Evolutionary conservation across 2,888 invertebrate genomes (phyloP), one percentile per base, ranked within the genome.

Genomic region (Agriopis aurantiaria): DNA sequence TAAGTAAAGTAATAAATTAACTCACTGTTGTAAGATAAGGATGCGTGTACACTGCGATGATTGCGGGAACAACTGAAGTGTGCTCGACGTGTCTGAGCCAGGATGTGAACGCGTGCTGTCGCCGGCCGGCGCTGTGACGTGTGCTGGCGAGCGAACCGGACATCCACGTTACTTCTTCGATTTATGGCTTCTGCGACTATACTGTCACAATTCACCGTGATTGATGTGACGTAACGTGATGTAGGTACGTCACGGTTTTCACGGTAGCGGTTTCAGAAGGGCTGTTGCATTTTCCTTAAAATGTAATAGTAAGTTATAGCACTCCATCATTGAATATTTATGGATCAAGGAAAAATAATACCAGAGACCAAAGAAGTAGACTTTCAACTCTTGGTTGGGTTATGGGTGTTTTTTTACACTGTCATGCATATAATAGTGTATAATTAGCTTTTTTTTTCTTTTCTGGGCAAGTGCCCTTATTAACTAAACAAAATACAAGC

Each of bases 11-110:
- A 12, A 49, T 49, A 51, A 55, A 52, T 51, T 12, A 63, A 69
- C 68, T 69, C 55, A 69, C 68, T 69, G 40, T 8, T 77, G 76
- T 79, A 75, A 70, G 69, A 83, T 84, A 85, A 81, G 77, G 77
- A 77, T 79, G 78, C 81, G 81, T 79, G 77, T 79, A 65, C 74
- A 71, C 72, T 65, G 71, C 68, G 65, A 72, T 72, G 69, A 33
- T 33, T 33, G 61, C 71, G 71, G 71, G 74, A 55, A 51, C 64
- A 59, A 68, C 53, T 63, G 52, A 58, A 51, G 78, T 74, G 78
- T 69, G 80, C 75, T 72, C 53, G 61, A 14, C 17, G 0, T 48
- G 77, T 67, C 57, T 66, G 71, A 57, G 11, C 46, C 43, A 51
- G 76, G 74, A 77, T 74, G 61, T 45, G 56, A 69, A 56, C 41